These are phyloP conservation scores for Periplaneta americana DNA, from an alignment of 1,140 invertebrate genomes.

Conservation along the genomic window DNA sequence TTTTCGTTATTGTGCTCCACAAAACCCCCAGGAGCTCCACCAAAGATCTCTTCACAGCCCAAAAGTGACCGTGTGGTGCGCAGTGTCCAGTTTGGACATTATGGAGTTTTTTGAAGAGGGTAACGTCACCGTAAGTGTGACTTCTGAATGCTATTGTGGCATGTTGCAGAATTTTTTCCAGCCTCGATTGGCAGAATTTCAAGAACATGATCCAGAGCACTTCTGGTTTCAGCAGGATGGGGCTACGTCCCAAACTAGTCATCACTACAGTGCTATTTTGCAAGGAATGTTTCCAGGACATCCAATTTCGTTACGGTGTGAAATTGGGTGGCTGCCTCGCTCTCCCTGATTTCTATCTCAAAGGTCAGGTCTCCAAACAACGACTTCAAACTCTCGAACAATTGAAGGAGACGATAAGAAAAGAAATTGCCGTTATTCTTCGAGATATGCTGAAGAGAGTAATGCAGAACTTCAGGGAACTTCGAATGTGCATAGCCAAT, in stretches of 20 bases:
- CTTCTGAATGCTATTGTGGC: slow-evolving; percentile 21
- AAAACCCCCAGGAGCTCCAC: slow-evolving; percentile 17
- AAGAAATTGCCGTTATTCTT: too few species aligned
- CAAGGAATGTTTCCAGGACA: background rate
- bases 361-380: too few species aligned
- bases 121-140: slow-evolving; percentile 20
- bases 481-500: too few species aligned
- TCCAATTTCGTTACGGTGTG: too few species aligned
- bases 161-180: slow-evolving; percentile 23
- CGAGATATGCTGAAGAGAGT: too few species aligned
- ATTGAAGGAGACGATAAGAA: too few species aligned
- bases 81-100: slow-evolving; percentile 8
- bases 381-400: too few species aligned
- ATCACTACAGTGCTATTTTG: background rate
- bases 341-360: too few species aligned
- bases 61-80: slow-evolving; percentile 17
- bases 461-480: too few species aligned
- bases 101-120: slow-evolving; percentile 14
- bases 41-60: slow-evolving; percentile 15
- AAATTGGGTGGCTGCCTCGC: too few species aligned
- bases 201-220: slow-evolving; percentile 2
- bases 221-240: slow-evolving; percentile 16
- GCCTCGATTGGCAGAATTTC: slow-evolving; percentile 14
- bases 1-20: slow-evolving; percentile 12
- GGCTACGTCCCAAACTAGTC: slow-evolving; percentile 5